Base-by-base conservation (phyloP, 2,888 invertebrate species). In the Amphipyra tragopoginis region DNA sequence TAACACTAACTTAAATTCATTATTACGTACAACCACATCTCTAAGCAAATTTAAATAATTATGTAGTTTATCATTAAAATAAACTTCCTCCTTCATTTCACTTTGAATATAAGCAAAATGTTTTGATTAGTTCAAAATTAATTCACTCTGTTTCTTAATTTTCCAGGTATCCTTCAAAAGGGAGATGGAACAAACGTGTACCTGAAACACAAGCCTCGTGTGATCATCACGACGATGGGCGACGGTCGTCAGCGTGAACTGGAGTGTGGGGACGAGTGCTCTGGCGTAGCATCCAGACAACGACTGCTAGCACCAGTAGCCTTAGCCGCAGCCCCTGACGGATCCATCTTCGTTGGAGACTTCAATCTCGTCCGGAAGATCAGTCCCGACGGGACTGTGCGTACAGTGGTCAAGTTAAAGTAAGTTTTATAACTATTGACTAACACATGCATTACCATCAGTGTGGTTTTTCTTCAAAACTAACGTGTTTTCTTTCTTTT, bases 101-200 rank as follows among this genome's bases (percentile, higher is more conserved):
- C 29, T 7, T 29, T 29, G 29, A 29, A 5, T 29, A 29, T 29
- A 29, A 29, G 29, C 29, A 29, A 29, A 29, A n/a, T n/a, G n/a
- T n/a, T n/a, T n/a, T 29, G 5, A 5, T 29, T 29, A 29, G 5
- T 29, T 29, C 4, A 29, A 29, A 5, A 29, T 29, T 29, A 45
- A 9, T 38, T 29, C 11, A 38, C 21, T 38, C 11, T 13, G 1
- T 13, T 21, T 11, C 4, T 38, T 4, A 0, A 29, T 48, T 67
- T 88, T 87, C 8, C 87, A 97, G 97, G 99, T 34, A 99, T 99
- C 67, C 95, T 99, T 0, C 99, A 99, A 93, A 99, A 99, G 88
- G 99, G 99, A 33, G 99, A 99, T 83, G 99, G 99, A 10, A 98
- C 98, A 0, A 99, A 98, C 83, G 98, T 99, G 64, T 99, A 99